These are phyloP conservation scores for Eulacestoma nigropectus DNA, from an alignment of 2,113 vertebrate species.

Conservation along the genomic window DNA sequence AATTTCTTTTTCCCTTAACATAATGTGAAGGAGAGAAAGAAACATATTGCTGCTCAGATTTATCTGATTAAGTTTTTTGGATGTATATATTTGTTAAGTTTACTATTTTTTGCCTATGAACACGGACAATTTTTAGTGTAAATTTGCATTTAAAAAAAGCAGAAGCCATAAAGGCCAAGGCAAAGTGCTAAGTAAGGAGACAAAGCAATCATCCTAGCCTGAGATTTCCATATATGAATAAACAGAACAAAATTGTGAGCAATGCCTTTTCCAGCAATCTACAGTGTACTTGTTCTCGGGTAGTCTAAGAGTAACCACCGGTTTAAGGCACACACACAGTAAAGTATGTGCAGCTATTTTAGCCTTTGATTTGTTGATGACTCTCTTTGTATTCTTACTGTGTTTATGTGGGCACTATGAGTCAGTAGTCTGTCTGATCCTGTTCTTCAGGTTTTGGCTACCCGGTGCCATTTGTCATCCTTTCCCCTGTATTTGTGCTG, in stretches of 20 bases:
- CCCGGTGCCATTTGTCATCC: not conserved
- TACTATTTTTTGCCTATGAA: not conserved
- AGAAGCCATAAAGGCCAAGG: not conserved
- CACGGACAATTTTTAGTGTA: not conserved
- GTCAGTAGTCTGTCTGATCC: not conserved
- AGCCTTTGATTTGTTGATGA: not conserved
- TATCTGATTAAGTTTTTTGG: not conserved
- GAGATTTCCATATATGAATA: not conserved
- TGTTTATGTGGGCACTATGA: not conserved
- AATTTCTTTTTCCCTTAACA: not conserved
- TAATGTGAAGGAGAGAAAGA: not conserved
- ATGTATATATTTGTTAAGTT: not conserved
- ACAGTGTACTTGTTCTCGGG: accelerated
- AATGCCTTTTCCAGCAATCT: not conserved
- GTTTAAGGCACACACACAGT: not conserved
- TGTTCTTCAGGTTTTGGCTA: not conserved
- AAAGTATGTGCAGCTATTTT: not conserved
- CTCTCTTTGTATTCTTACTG: not conserved
- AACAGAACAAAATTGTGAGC: not conserved
- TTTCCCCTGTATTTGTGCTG: not conserved
- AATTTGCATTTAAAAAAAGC: not conserved
- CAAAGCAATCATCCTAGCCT: not conserved
- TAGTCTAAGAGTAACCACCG: not conserved
- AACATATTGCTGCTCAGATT: not conserved
- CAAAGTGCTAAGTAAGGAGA: not conserved